A percentile compares a stretch with the other conserved stretches of the same genome.
Conservation (phyloP, 2,113 vertebrate genomes). For the Embiotoca jacksoni region DNA sequence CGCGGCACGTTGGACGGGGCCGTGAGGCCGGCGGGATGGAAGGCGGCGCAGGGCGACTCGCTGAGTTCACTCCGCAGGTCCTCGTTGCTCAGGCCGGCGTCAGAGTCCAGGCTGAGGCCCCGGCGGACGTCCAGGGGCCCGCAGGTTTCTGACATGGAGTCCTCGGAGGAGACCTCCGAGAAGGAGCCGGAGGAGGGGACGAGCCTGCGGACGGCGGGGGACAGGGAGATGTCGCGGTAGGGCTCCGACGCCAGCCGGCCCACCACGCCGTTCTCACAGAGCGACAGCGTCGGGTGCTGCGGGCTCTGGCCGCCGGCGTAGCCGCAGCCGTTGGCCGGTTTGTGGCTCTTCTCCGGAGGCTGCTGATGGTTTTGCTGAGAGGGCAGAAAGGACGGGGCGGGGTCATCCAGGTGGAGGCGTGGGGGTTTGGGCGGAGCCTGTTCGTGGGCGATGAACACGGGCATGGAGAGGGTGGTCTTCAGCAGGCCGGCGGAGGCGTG, state of each 20-base stretch:
- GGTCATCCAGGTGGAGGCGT: constrained; percentile 85
- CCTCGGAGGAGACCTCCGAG: constrained; percentile 84
- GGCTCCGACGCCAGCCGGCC: constrained; percentile 63
- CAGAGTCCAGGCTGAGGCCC: constrained; percentile 80
- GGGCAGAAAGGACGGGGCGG: constrained; percentile 23
- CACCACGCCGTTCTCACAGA: constrained; percentile 63
- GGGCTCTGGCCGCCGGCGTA: constrained; percentile 10
- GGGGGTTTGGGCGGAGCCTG: constrained; percentile 88
- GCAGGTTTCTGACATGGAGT: constrained; percentile 80
- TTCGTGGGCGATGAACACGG: constrained; percentile 81
- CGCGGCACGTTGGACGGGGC: constrained; percentile 56
- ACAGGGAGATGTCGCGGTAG: constrained; percentile 75
- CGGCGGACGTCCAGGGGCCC: constrained; percentile 70
- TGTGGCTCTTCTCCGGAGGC: constrained; percentile 10
- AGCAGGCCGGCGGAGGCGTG: constrained; percentile 68
- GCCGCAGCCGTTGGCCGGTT: constrained; percentile 18
- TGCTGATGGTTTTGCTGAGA: constrained; percentile 39
- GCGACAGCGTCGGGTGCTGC: constrained; percentile 70
- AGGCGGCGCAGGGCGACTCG: constrained; percentile 60
- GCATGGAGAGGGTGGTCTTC: constrained; percentile 86
- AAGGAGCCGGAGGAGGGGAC: constrained; percentile 83
- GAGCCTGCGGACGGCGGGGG: constrained; percentile 70
- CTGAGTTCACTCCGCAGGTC: constrained; percentile 79
- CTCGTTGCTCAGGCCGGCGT: constrained; percentile 85
- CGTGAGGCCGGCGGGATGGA: not conserved